Evolutionary conservation across 2,888 invertebrate genomes (phyloP).

Genomic region (Tortrix viridana): DNA sequence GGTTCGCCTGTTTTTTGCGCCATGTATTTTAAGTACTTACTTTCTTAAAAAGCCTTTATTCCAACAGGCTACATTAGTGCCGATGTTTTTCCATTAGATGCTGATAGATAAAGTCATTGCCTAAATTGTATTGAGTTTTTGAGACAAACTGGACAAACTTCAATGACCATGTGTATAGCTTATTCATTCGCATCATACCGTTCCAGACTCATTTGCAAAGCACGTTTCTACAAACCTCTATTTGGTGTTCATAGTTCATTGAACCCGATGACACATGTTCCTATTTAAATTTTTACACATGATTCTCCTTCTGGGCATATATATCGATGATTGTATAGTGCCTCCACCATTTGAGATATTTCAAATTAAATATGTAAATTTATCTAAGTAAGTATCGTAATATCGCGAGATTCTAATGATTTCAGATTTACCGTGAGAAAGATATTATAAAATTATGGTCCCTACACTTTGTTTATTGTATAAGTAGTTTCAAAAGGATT

Average conservation of each 20-base stretch:
- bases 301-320: conserved; percentile 39
- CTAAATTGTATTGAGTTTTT: conserved; percentile 28
- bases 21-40: neutral
- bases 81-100: neutral
- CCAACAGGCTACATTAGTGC: neutral
- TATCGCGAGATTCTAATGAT: conserved; percentile 10
- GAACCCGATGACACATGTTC: conserved; percentile 66
- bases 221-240: conserved; percentile 55
- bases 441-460: neutral
- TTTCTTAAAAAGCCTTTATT: no score
- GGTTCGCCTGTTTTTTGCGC: neutral
- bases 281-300: conserved; percentile 49
- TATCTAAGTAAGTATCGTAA: conserved; percentile 1
- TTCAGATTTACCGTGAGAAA: conserved; percentile 5
- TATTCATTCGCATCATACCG: conserved; percentile 59
- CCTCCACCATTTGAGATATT: conserved; percentile 13
- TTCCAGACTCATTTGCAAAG: conserved; percentile 58
- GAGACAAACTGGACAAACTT: conserved; percentile 52
- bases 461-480: neutral
- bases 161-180: conserved; percentile 50
- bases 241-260: conserved; percentile 58
- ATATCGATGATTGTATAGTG: conserved; percentile 43
- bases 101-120: conserved; percentile 2
- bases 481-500: no score
- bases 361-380: conserved; percentile 25